Evolutionary conservation across 2,113 vertebrate genomes (phyloP).

Genomic region (Hucho hucho): DNA sequence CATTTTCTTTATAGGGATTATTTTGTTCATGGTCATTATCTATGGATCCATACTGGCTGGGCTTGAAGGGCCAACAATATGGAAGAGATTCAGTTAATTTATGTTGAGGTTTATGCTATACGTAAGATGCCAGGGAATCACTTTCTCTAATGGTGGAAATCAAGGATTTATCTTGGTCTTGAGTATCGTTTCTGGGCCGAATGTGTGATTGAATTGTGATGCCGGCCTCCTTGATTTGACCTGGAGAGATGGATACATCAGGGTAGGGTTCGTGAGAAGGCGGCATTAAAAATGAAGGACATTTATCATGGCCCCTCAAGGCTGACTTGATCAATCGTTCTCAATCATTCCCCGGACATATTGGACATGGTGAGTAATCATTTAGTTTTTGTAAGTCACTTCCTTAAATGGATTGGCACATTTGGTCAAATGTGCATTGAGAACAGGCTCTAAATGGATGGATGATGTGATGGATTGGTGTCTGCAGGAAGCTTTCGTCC

Average conservation of each 20-base stretch:
- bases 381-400: conserved; percentile 1
- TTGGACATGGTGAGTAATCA: conserved; percentile 1
- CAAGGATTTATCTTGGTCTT: not conserved
- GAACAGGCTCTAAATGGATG: not conserved
- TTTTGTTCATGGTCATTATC: not conserved
- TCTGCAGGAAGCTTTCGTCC: not conserved
- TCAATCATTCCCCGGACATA: conserved; percentile 17
- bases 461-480: not conserved
- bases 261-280: not conserved
- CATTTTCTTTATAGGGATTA: not conserved
- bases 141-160: not conserved
- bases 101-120: not conserved
- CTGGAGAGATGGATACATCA: not conserved
- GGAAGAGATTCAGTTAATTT: not conserved
- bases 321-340: conserved; percentile 7
- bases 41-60: not conserved
- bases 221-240: not conserved
- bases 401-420: not conserved
- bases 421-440: not conserved
- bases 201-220: not conserved
- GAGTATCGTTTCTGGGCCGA: not conserved
- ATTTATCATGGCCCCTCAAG: not conserved
- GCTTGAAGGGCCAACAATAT: not conserved
- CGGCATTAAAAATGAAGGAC: not conserved
- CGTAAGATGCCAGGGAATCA: not conserved